Percentiles rank a stretch among this genome's conserved stretches.
phyloP scores from a whole-genome alignment of 37 sponge, comb jelly and placozoan species.

The Cliona cf. orientalis region DNA sequence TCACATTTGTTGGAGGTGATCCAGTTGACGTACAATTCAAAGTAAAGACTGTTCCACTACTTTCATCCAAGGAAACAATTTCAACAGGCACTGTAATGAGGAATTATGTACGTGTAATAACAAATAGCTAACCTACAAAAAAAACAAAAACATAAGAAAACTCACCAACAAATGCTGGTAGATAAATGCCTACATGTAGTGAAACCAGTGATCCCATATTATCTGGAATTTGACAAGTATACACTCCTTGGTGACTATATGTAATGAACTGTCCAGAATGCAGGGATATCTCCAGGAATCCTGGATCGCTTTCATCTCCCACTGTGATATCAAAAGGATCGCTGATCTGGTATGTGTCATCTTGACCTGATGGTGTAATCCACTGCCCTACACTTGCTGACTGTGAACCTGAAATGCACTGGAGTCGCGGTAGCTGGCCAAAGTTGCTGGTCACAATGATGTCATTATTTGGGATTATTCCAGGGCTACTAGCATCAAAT shows the following conservation, averaged over 20 bases:
- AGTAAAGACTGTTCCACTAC: not conserved
- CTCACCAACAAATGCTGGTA: constrained; percentile 16
- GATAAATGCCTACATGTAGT: constrained; percentile 10
- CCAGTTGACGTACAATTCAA: constrained; percentile 15
- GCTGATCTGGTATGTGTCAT: not conserved
- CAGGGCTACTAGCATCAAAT: constrained; percentile 7
- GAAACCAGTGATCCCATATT: not conserved
- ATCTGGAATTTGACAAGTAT: constrained; percentile 12
- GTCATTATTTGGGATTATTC: constrained; percentile 3
- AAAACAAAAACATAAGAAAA: not conserved
- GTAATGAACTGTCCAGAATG: not conserved
- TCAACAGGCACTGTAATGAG: constrained; percentile 12
- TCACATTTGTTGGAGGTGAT: constrained; percentile 19
- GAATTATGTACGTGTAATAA: too few species aligned
- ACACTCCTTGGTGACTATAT: constrained; percentile 11
- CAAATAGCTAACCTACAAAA: too few species aligned
- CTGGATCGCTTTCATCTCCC: constrained; percentile 10
- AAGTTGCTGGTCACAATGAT: constrained; percentile 12
- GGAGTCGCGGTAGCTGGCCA: constrained; percentile 21
- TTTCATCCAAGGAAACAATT: constrained; percentile 1
- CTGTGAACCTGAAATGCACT: constrained; percentile 25
- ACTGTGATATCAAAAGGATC: constrained; percentile 9
- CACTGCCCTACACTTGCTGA: constrained; percentile 4
- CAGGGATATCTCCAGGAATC: constrained; percentile 16
- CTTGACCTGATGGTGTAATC: constrained; percentile 16